A percentile compares a stretch with the other conserved stretches of the same genome.
Evolutionary conservation across 2,888 invertebrate genomes (phyloP).

Genomic region (Buathra laborator): DNA sequence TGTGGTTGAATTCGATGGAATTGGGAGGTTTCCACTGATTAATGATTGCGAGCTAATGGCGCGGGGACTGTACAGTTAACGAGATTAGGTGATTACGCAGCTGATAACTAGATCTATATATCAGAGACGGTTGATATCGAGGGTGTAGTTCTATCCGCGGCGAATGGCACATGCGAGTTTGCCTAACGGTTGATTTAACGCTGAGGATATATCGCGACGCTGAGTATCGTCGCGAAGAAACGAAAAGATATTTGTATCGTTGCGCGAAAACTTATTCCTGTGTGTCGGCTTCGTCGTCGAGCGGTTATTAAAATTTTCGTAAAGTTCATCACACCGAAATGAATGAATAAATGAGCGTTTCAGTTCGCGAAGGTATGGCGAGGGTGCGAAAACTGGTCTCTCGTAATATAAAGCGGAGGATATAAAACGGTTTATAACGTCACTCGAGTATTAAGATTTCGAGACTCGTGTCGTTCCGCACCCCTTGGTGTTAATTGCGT

Average conservation of each 20-base stretch:
- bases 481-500: slow-evolving; percentile 50
- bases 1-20: slow-evolving; percentile 30
- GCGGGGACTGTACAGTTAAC: slow-evolving; percentile 26
- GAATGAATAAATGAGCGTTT: slow-evolving; percentile 81
- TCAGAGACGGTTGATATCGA: slow-evolving; percentile 25
- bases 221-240: background rate
- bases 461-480: slow-evolving; percentile 70
- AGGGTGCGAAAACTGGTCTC: slow-evolving; percentile 51
- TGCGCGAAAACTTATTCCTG: too few species aligned
- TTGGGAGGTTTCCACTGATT: slow-evolving; percentile 50
- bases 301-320: slow-evolving; percentile 76
- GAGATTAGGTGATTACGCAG: slow-evolving; percentile 56
- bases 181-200: background rate
- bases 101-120: slow-evolving; percentile 52
- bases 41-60: slow-evolving; percentile 32
- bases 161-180: background rate
- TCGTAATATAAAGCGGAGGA: slow-evolving; percentile 73
- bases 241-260: background rate
- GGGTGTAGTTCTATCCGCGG: background rate
- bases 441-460: slow-evolving; percentile 77
- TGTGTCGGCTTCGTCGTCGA: too few species aligned
- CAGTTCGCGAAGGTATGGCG: slow-evolving; percentile 70
- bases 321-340: slow-evolving; percentile 78
- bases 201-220: background rate
- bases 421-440: slow-evolving; percentile 81